phyloP scores from a whole-genome alignment of 1,140 invertebrate genomes.

The Bombus confusus region DNA sequence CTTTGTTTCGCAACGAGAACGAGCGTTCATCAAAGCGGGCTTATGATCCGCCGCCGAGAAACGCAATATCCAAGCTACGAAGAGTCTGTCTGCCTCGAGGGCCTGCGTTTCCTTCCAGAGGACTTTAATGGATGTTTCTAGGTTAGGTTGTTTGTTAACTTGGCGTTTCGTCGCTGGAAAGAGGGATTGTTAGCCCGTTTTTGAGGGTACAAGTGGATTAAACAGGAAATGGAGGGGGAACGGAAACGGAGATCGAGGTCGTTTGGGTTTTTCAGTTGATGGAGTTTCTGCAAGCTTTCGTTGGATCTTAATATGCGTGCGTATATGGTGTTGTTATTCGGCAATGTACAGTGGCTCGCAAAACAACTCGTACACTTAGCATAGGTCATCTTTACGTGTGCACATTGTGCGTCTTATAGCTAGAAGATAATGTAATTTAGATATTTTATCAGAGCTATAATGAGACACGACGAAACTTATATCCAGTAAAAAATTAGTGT shows the following conservation, averaged over 20 bases:
- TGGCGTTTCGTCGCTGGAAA: not conserved
- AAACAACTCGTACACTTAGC: no score
- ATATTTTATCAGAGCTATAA: no score
- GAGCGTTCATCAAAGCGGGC: not conserved
- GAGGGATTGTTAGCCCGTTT: not conserved
- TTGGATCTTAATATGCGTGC: no score
- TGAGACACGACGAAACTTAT: no score
- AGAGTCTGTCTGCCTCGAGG: not conserved
- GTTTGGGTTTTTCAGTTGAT: not conserved
- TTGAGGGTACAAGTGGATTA: not conserved
- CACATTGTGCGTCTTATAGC: no score
- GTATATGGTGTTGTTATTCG: no score
- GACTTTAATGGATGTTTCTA: conserved; percentile 2
- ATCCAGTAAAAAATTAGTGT: no score
- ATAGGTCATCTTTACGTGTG: no score
- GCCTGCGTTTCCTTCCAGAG: not conserved
- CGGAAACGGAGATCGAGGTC: not conserved
- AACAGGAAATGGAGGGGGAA: not conserved
- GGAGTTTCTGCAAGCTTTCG: not conserved
- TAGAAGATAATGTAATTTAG: no score
- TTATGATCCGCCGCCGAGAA: conserved; percentile 10
- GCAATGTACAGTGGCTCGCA: no score
- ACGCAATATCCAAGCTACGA: not conserved
- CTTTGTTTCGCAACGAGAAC: not conserved
- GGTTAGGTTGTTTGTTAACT: conserved; percentile 6